phyloP scores from a whole-genome alignment of 2,797 vertebrate species.

The Coluber constrictor region DNA sequence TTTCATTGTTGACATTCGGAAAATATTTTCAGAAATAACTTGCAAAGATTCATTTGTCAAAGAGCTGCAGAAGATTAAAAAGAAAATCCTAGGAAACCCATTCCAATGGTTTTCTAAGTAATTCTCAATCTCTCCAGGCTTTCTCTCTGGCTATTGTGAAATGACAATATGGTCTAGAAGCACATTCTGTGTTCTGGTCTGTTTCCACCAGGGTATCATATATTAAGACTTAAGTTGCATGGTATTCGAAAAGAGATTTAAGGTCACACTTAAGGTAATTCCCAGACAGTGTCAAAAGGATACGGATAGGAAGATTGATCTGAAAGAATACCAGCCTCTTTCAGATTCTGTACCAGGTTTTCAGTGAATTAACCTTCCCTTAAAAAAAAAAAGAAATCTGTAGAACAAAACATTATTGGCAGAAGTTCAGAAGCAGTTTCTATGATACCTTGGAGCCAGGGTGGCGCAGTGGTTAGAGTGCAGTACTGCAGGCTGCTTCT shows the following conservation, averaged over 20 bases:
- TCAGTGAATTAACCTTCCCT: not conserved
- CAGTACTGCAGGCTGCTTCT: no score
- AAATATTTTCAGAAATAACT: not conserved
- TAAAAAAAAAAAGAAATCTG: not conserved
- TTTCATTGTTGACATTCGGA: not conserved
- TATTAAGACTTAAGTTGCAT: not conserved
- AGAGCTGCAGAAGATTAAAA: not conserved
- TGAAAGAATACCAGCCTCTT: not conserved
- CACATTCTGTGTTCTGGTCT: not conserved
- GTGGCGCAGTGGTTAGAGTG: no score
- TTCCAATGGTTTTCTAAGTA: not conserved
- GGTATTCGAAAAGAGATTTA: not conserved
- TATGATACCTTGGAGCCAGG: not conserved
- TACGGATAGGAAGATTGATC: not conserved
- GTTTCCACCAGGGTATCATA: not conserved
- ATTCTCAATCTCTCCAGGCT: not conserved
- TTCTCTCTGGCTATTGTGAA: not conserved
- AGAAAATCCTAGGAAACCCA: not conserved
- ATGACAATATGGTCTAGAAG: not conserved
- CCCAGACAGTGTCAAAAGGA: not conserved
- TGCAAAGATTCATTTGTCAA: not conserved
- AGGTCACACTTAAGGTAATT: not conserved
- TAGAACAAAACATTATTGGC: not conserved
- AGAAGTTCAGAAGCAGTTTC: not conserved
- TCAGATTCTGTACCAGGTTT: no score